Evolutionary conservation across 2,888 invertebrate genomes (phyloP).

Genomic region (Seira musarum): DNA sequence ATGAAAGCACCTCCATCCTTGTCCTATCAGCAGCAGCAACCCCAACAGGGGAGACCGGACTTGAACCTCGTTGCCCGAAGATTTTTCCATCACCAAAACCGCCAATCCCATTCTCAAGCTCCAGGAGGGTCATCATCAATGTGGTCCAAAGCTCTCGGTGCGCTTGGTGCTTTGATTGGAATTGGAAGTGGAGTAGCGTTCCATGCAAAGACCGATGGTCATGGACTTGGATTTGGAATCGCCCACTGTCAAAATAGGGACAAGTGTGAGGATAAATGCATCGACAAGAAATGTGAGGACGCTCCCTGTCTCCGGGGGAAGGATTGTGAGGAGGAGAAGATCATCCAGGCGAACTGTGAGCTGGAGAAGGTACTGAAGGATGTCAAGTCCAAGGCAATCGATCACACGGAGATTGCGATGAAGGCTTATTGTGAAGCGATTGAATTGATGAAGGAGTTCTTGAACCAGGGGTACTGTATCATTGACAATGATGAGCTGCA

Average conservation of each 20-base stretch:
- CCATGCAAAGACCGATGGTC: neutral
- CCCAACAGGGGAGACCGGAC: neutral
- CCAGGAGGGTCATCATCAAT: neutral
- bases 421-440: slow-evolving; percentile 67
- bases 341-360: slow-evolving; percentile 66
- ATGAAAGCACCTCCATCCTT: slow-evolving; percentile 10
- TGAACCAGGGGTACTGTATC: slow-evolving; percentile 67
- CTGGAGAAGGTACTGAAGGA: slow-evolving; percentile 68
- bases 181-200: slow-evolving; percentile 16
- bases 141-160: slow-evolving; percentile 4
- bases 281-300: slow-evolving; percentile 56
- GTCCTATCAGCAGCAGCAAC: neutral
- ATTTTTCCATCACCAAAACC: neutral
- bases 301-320: slow-evolving; percentile 63
- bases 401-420: slow-evolving; percentile 67
- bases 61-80: slow-evolving; percentile 8
- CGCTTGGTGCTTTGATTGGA: slow-evolving; percentile 10
- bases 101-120: neutral
- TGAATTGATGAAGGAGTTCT: slow-evolving; percentile 62
- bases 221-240: neutral
- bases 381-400: slow-evolving; percentile 66
- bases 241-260: slow-evolving; percentile 16
- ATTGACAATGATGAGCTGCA: slow-evolving; percentile 66
- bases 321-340: slow-evolving; percentile 68
- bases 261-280: slow-evolving; percentile 28